Conservation (phyloP, 1,140 invertebrate species). For the Ridgeia piscesae region DNA sequence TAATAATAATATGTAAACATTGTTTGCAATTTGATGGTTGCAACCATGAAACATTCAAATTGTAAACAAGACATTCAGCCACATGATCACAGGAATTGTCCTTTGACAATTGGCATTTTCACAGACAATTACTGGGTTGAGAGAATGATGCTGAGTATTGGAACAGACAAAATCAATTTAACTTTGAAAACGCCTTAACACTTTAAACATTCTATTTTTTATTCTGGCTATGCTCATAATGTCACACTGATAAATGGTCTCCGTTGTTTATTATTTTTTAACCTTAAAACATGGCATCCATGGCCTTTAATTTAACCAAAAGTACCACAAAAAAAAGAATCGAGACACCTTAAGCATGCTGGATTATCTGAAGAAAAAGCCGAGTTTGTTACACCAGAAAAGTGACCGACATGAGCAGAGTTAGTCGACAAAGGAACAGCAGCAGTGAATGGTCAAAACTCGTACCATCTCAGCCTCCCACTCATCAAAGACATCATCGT, state of each 20-base stretch:
- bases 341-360: background rate
- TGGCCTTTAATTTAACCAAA: background rate
- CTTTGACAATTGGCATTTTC: too few relatives aligned
- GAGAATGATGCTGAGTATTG: too few relatives aligned
- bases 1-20: too few relatives aligned
- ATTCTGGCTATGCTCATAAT: background rate
- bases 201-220: background rate
- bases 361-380: background rate
- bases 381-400: background rate
- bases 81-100: too few relatives aligned
- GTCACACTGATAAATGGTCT: background rate
- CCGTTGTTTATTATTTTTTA: too few relatives aligned
- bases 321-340: background rate
- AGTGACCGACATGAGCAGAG: background rate
- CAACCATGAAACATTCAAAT: too few relatives aligned
- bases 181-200: background rate
- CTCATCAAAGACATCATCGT: background rate
- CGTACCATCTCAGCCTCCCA: background rate
- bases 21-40: too few relatives aligned
- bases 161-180: background rate
- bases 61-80: too few relatives aligned
- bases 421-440: background rate
- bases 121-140: too few relatives aligned
- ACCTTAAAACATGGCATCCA: too few relatives aligned
- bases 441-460: background rate